Conservation (phyloP, 2,888 invertebrate genomes). For the Eupeodes latifasciatus region DNA sequence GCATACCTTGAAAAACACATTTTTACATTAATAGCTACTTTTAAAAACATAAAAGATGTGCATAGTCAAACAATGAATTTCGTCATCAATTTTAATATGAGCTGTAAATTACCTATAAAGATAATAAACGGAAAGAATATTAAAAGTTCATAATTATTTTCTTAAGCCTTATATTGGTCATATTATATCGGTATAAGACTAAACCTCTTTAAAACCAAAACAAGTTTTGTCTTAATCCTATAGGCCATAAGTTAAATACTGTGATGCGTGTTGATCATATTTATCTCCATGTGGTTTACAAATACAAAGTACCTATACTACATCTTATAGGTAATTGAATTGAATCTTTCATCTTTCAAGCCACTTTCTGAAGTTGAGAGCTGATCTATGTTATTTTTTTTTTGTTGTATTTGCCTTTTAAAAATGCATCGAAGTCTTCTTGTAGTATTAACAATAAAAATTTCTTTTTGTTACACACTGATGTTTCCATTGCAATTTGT, state of each 20-base stretch:
- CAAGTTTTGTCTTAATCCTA: constrained; percentile 31
- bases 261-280: constrained; percentile 24
- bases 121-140: neutral
- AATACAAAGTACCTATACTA: constrained; percentile 33
- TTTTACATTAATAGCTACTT: no score
- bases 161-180: neutral
- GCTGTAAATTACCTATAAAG: neutral
- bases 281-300: neutral
- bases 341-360: constrained; percentile 61
- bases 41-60: neutral
- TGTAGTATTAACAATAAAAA: constrained; percentile 32
- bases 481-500: constrained; percentile 1
- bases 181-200: neutral
- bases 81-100: constrained; percentile 15
- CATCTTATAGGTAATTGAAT: constrained; percentile 26
- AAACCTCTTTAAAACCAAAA: neutral
- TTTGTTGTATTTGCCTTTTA: constrained; percentile 28
- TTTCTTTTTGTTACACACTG: constrained; percentile 14
- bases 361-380: constrained; percentile 38
- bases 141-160: neutral
- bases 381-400: neutral
- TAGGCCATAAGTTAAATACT: neutral
- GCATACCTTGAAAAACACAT: no score
- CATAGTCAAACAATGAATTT: neutral
- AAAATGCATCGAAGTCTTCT: constrained; percentile 36